These are phyloP conservation scores for Sebastes ruberrimus DNA, from an alignment of 2,797 vertebrate genomes.

Conservation along the genomic window DNA sequence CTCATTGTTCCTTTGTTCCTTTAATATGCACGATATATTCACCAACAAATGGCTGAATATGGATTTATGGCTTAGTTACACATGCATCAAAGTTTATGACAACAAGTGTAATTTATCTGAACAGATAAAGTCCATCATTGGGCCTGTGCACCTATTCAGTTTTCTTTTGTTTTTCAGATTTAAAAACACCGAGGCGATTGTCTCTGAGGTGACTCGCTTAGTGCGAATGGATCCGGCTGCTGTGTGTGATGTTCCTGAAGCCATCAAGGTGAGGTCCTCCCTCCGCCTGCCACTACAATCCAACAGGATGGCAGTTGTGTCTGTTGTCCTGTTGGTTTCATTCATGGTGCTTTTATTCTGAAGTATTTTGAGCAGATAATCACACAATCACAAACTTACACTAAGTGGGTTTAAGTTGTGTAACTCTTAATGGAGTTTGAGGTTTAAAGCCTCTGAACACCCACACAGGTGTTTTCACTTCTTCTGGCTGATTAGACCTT, in stretches of 20 bases:
- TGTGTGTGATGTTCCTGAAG: slow-evolving; percentile 94
- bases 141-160: too few relatives aligned
- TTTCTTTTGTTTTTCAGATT: slow-evolving; percentile 82
- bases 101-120: neutral
- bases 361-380: neutral
- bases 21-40: neutral
- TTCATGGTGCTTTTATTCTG: neutral
- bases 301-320: neutral
- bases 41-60: neutral
- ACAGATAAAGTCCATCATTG: neutral
- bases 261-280: slow-evolving; percentile 87
- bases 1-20: neutral
- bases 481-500: neutral
- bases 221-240: slow-evolving; percentile 94
- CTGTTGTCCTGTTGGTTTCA: neutral
- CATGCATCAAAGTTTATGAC: neutral
- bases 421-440: neutral
- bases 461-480: neutral
- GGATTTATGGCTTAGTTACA: neutral
- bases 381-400: neutral
- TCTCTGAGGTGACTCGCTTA: slow-evolving; percentile 93
- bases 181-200: slow-evolving; percentile 96
- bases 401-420: neutral
- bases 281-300: neutral
- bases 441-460: neutral